These are phyloP conservation scores for Columba janthina DNA, from an alignment of 2,113 vertebrate species.

Conservation along the genomic window DNA sequence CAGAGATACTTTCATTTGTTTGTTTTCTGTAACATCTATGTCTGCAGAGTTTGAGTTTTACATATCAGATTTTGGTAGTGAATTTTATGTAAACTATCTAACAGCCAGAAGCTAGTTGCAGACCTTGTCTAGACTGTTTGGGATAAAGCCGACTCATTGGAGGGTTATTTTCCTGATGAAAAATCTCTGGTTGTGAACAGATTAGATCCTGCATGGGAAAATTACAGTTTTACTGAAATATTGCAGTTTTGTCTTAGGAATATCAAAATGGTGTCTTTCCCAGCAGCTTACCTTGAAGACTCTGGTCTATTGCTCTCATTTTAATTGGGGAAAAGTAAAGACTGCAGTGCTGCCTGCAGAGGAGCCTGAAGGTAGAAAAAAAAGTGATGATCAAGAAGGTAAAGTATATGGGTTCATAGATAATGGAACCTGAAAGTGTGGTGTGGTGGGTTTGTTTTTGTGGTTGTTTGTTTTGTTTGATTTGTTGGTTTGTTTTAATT, in stretches of 20 bases:
- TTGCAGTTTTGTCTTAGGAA: background rate
- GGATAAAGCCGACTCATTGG: background rate
- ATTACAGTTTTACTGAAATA: background rate
- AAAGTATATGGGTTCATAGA: background rate
- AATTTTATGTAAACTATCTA: background rate
- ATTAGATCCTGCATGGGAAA: background rate
- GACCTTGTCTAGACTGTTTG: background rate
- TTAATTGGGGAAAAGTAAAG: background rate
- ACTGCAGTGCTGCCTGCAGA: background rate
- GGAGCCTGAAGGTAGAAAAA: background rate
- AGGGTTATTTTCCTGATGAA: background rate
- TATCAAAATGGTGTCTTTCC: background rate
- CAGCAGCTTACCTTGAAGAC: background rate
- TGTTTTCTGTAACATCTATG: background rate
- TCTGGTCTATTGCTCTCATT: background rate
- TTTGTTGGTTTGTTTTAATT: background rate
- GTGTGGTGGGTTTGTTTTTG: background rate
- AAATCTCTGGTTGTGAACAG: background rate
- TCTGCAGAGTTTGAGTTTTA: background rate
- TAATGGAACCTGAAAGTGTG: background rate
- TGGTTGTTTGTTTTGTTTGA: too few relatives aligned
- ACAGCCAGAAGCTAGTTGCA: background rate
- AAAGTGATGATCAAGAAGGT: background rate
- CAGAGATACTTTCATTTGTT: background rate
- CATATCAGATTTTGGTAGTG: background rate